Percentiles rank a stretch among this genome's conserved stretches.
Conservation (phyloP, 2,113 vertebrate genomes). For the Mobula birostris region DNA sequence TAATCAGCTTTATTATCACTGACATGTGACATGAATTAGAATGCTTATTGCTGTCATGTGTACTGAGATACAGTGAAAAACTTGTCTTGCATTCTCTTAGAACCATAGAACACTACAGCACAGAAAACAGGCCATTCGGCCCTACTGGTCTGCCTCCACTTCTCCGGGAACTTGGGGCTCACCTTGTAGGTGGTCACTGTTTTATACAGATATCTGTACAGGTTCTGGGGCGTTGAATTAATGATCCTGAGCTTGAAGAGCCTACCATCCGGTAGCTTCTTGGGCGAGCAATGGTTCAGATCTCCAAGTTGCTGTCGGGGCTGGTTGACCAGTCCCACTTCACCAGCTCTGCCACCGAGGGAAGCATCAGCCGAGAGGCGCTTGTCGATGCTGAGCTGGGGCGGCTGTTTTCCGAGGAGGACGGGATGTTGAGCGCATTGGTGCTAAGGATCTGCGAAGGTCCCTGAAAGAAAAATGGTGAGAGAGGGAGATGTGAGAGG, state of each 20-base stretch:
- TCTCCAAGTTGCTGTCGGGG: slow-evolving; percentile 92
- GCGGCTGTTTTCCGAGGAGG: slow-evolving; percentile 80
- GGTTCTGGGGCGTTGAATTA: slow-evolving; percentile 88
- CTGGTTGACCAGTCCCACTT: slow-evolving; percentile 77
- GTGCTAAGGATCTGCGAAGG: neutral
- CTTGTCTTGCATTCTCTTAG: too few relatives aligned
- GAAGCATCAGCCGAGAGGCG: slow-evolving; percentile 44
- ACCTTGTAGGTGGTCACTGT: slow-evolving; percentile 82
- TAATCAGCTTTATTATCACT: too few relatives aligned
- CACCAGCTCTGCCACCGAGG: slow-evolving; percentile 49
- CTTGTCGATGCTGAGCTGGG: slow-evolving; percentile 72
- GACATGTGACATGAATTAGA: too few relatives aligned
- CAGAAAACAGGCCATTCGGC: too few relatives aligned
- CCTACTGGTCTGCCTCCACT: slow-evolving; percentile 70
- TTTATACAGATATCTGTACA: slow-evolving; percentile 73
- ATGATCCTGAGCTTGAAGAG: slow-evolving; percentile 80
- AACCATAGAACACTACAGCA: too few relatives aligned
- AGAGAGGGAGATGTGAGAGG: neutral
- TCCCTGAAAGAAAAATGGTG: neutral
- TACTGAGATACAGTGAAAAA: too few relatives aligned
- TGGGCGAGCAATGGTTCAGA: slow-evolving; percentile 91
- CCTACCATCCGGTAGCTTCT: slow-evolving; percentile 77
- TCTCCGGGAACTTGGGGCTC: slow-evolving; percentile 78
- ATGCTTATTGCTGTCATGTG: too few relatives aligned
- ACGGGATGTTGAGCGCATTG: slow-evolving; percentile 70